Evolutionary conservation across 1,140 invertebrate genomes (phyloP).

Genomic region (Mercenaria mercenaria): DNA sequence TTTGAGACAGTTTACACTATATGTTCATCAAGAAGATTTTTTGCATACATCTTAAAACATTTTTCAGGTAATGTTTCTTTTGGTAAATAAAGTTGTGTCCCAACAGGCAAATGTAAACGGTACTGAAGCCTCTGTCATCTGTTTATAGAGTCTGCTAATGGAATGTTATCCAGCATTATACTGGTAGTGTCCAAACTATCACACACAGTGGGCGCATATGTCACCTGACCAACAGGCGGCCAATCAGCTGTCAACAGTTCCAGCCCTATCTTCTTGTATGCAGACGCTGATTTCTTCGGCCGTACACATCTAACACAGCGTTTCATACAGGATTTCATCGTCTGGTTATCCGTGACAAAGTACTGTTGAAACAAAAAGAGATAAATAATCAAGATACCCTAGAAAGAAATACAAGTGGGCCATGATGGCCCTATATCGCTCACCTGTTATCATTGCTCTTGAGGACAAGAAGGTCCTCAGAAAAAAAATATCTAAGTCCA

Average conservation of each 20-base stretch:
- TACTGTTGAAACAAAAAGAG: constrained; percentile 71
- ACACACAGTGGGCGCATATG: constrained; percentile 45
- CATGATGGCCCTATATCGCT: too few relatives aligned
- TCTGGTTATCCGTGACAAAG: constrained; percentile 72
- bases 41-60: too few relatives aligned
- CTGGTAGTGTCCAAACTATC: not conserved
- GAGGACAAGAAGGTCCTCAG: too few relatives aligned
- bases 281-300: constrained; percentile 53
- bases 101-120: too few relatives aligned
- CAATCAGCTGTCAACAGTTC: constrained; percentile 76
- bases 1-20: too few relatives aligned
- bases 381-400: not conserved
- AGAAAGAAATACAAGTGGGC: not conserved
- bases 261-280: constrained; percentile 73
- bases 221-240: constrained; percentile 78
- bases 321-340: constrained; percentile 67
- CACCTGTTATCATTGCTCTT: too few relatives aligned
- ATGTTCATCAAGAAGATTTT: too few relatives aligned
- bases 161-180: constrained; percentile 19
- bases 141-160: not conserved
- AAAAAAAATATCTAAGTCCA: too few relatives aligned
- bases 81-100: too few relatives aligned
- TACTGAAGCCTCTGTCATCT: constrained; percentile 45
- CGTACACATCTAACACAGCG: constrained; percentile 52
- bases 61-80: too few relatives aligned